Conservation (phyloP, 2,888 invertebrate species). For the Syrphus vitripennis region DNA sequence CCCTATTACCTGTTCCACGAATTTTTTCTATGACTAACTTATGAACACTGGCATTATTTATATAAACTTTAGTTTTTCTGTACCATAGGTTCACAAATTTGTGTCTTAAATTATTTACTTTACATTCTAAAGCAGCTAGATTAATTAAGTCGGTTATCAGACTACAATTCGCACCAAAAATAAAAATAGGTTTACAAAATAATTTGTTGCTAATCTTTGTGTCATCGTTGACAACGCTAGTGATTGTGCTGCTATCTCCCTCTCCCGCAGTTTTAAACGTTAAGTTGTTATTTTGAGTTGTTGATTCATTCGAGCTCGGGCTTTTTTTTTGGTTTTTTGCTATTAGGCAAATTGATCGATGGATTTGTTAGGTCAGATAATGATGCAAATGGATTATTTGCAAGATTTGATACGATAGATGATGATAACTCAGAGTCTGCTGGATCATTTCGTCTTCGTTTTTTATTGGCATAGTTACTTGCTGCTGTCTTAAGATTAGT, state of each 20-base stretch:
- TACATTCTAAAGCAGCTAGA: neutral
- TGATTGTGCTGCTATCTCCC: neutral
- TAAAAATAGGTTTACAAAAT: conserved; percentile 4
- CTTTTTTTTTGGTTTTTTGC: neutral
- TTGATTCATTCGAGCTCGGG: neutral
- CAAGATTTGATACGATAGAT: neutral
- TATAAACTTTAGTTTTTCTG: neutral
- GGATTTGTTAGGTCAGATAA: neutral
- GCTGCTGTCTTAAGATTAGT: neutral
- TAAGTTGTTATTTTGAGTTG: neutral
- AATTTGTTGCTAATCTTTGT: neutral
- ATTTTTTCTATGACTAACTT: no score
- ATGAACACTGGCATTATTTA: neutral
- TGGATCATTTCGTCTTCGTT: neutral
- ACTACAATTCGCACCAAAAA: neutral
- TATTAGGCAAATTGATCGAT: neutral
- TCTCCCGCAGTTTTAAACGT: neutral
- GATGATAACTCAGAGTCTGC: neutral
- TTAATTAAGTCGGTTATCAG: neutral
- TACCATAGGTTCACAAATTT: conserved; percentile 6
- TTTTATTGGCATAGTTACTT: neutral
- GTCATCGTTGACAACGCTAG: neutral
- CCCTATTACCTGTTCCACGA: no score
- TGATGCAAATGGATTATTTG: conserved; percentile 5
- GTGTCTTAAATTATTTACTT: neutral